These are phyloP conservation scores for Empidonax traillii DNA, from an alignment of 2,113 vertebrate genomes.

Conservation along the genomic window DNA sequence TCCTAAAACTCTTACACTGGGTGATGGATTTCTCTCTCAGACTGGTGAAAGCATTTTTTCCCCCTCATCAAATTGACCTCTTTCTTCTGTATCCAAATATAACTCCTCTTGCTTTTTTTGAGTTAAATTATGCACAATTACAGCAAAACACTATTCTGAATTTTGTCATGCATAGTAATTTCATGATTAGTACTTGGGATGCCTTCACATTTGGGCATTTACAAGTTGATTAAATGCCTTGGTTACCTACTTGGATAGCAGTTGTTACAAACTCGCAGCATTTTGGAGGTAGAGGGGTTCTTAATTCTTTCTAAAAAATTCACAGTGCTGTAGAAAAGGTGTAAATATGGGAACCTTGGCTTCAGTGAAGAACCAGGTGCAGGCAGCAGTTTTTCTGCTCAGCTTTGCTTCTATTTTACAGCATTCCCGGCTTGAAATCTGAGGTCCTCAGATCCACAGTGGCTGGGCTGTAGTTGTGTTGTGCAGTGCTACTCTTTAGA, in stretches of 20 bases:
- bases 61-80: constrained; percentile 5
- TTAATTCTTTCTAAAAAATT: not conserved
- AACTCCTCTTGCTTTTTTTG: constrained; percentile 8
- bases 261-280: not conserved
- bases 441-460: accelerated
- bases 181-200: constrained; percentile 15
- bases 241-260: not conserved
- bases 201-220: constrained; percentile 17
- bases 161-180: constrained; percentile 55
- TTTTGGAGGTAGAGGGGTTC: not conserved
- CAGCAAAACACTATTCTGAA: constrained; percentile 42
- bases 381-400: not conserved
- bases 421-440: not conserved
- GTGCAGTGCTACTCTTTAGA: not conserved
- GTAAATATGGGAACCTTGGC: not conserved
- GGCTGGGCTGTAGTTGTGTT: not conserved
- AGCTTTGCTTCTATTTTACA: not conserved
- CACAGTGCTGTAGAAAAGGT: not conserved
- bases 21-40: not conserved
- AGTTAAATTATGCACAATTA: constrained; percentile 50
- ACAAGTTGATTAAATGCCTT: constrained; percentile 9
- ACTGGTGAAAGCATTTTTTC: not conserved
- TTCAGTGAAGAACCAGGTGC: not conserved
- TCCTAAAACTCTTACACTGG: not conserved
- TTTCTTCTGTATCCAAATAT: constrained; percentile 22